These are phyloP conservation scores for Cyrtorhinus lividipennis DNA, from an alignment of 1,140 invertebrate species.

Conservation along the genomic window DNA sequence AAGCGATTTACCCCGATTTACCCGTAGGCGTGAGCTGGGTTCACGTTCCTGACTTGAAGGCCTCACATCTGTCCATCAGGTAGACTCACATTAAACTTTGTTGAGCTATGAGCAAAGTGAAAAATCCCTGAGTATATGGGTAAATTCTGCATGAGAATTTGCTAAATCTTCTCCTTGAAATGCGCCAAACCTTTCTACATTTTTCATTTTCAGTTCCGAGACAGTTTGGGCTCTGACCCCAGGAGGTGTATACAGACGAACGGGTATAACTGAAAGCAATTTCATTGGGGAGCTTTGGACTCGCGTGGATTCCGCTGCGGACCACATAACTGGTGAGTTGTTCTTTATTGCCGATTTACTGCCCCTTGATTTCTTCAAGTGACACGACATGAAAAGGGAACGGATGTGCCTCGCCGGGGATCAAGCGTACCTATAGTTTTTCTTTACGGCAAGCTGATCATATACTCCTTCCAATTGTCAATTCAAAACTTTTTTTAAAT, in stretches of 20 bases:
- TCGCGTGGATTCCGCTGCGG: constrained; percentile 34
- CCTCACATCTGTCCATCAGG: constrained; percentile 35
- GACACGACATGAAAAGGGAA: too few species aligned
- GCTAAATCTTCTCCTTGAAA: background rate
- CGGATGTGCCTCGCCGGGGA: too few species aligned
- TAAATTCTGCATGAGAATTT: background rate
- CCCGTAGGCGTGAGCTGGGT: constrained; percentile 39
- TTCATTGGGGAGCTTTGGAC: constrained; percentile 41
- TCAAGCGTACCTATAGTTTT: too few species aligned
- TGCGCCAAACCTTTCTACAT: too few species aligned
- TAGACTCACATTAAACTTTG: constrained; percentile 19
- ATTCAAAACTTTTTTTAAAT: constrained; percentile 7
- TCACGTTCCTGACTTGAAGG: constrained; percentile 35
- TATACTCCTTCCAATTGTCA: too few species aligned
- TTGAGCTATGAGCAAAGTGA: background rate
- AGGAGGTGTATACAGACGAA: constrained; percentile 34
- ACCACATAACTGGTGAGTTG: constrained; percentile 33
- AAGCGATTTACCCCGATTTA: constrained; percentile 36
- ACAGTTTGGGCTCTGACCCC: constrained; percentile 37
- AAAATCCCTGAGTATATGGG: background rate
- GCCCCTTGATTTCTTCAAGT: too few species aligned
- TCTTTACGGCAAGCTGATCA: too few species aligned
- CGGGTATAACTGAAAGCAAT: constrained; percentile 35
- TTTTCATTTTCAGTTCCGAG: constrained; percentile 30
- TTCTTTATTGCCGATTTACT: too few species aligned